Evolutionary conservation across 2,113 vertebrate genomes (phyloP).

Genomic region (Rissa tridactyla): DNA sequence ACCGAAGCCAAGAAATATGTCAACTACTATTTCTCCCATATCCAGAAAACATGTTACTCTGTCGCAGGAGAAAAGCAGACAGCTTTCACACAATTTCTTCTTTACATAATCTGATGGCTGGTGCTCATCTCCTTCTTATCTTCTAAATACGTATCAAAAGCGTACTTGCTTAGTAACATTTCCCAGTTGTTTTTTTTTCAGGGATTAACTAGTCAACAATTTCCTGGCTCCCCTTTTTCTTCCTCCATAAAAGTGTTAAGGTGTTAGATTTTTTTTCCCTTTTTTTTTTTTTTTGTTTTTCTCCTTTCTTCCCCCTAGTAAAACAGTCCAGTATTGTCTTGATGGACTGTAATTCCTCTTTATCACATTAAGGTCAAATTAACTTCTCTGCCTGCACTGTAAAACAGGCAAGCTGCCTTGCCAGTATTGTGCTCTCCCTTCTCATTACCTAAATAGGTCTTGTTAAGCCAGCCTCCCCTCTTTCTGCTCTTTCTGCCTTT

Average conservation of each 20-base stretch:
- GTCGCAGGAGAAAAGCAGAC: not conserved
- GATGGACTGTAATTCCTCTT: not conserved
- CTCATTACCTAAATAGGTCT: not conserved
- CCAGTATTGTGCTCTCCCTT: not conserved
- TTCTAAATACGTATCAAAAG: not conserved
- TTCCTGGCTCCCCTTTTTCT: not conserved
- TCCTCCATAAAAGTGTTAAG: not conserved
- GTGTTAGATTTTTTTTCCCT: not conserved
- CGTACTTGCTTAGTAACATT: not conserved
- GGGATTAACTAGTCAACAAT: not conserved
- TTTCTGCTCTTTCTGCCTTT: not conserved
- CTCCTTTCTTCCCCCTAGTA: too few species aligned
- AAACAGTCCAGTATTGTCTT: not conserved
- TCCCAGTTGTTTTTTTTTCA: not conserved
- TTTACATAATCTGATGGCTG: not conserved
- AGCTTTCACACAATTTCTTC: not conserved
- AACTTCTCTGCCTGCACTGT: not conserved
- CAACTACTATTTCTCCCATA: not conserved
- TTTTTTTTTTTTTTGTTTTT: too few species aligned
- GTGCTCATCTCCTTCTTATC: not conserved
- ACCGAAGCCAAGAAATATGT: not conserved
- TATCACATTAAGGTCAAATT: not conserved
- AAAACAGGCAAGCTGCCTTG: not conserved
- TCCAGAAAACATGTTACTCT: not conserved
- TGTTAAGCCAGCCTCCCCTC: not conserved